Evolutionary conservation across 2,797 vertebrate species (phyloP).

Genomic region (Gypaetus barbatus): DNA sequence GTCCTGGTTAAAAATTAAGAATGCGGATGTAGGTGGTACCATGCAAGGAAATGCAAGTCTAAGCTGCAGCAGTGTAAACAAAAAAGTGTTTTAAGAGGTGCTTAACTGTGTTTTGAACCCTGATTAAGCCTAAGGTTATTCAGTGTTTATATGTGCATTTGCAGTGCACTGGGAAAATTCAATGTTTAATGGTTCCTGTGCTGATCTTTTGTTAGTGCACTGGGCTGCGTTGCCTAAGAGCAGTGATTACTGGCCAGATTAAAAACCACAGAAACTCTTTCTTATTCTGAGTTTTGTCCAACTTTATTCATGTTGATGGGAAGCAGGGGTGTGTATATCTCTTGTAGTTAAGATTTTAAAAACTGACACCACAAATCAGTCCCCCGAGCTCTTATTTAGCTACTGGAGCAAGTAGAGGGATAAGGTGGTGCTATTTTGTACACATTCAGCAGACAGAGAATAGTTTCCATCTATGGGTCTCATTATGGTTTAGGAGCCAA

Average conservation of each 20-base stretch:
- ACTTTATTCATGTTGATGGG: background rate
- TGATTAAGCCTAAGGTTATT: constrained; percentile 49
- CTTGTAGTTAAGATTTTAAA: background rate
- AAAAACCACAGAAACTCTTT: constrained; percentile 61
- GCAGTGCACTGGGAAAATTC: constrained; percentile 50
- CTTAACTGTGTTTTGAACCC: constrained; percentile 58
- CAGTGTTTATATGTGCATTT: constrained; percentile 64
- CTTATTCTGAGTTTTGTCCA: background rate
- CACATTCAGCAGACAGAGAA: background rate
- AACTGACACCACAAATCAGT: background rate
- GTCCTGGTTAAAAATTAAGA: background rate
- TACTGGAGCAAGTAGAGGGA: background rate
- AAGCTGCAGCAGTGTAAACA: constrained; percentile 53
- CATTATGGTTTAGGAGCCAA: background rate
- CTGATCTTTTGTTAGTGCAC: constrained; percentile 54
- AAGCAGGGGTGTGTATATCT: background rate
- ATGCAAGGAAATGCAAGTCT: constrained; percentile 35
- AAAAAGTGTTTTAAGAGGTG: constrained; percentile 63
- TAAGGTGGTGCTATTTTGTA: background rate
- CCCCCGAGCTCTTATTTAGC: background rate
- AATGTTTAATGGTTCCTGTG: constrained; percentile 61
- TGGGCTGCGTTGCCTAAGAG: constrained; percentile 33
- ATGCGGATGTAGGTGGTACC: background rate
- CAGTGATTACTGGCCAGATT: constrained; percentile 62
- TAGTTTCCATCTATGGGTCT: background rate